These are phyloP conservation scores for Clivina fossor DNA, from an alignment of 2,888 invertebrate genomes.

Conservation along the genomic window DNA sequence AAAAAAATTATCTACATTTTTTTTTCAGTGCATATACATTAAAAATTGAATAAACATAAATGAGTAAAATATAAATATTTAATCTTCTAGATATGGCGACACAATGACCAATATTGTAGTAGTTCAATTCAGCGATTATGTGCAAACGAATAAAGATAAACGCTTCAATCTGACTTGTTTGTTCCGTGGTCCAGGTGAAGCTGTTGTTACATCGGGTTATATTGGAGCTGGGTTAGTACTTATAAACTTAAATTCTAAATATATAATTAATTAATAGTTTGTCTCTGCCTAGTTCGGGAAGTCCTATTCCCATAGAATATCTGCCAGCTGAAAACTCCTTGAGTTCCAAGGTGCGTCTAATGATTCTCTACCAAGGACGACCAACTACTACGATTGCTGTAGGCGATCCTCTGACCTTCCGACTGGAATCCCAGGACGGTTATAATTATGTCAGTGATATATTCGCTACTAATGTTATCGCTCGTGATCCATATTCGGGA, in stretches of 20 bases:
- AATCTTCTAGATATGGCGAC: conserved; percentile 66
- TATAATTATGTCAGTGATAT: conserved; percentile 87
- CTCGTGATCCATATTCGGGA: conserved; percentile 89
- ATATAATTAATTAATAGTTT: background rate
- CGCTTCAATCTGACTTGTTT: conserved; percentile 91
- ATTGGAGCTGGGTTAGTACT: conserved; percentile 84
- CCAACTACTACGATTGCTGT: conserved; percentile 93
- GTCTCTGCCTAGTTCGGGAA: conserved; percentile 71
- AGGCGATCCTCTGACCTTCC: conserved; percentile 87
- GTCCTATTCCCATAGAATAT: conserved; percentile 90
- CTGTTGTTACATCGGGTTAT: conserved; percentile 89
- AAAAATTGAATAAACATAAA: too few relatives aligned
- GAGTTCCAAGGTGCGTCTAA: conserved; percentile 81
- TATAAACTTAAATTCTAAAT: background rate
- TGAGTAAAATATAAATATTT: background rate
- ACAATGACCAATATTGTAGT: conserved; percentile 93
- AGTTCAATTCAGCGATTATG: conserved; percentile 90
- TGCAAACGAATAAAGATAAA: conserved; percentile 88
- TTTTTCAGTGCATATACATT: too few relatives aligned
- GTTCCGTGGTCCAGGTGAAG: conserved; percentile 89
- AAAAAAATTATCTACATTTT: too few relatives aligned
- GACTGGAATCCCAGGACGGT: conserved; percentile 85
- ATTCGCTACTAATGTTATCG: conserved; percentile 90
- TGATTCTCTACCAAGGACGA: conserved; percentile 85
- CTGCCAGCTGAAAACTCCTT: conserved; percentile 88